These are phyloP conservation scores for Erebia aethiops DNA, from an alignment of 2,888 invertebrate genomes.

Conservation along the genomic window DNA sequence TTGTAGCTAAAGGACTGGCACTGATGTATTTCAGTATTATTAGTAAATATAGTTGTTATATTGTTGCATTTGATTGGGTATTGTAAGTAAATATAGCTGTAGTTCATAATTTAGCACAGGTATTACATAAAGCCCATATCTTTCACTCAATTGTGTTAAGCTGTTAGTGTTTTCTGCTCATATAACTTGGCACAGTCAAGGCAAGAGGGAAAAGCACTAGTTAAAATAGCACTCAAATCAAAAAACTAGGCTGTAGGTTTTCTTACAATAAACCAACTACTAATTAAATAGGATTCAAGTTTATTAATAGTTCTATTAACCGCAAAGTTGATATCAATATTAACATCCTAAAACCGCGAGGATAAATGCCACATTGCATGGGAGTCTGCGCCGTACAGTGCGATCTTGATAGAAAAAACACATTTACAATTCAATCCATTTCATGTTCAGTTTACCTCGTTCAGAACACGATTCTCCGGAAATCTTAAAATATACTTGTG, in stretches of 20 bases:
- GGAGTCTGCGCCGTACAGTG: neutral
- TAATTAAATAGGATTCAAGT: neutral
- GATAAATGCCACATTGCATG: slow-evolving; percentile 5
- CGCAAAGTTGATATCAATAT: neutral
- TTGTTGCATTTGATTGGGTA: too few relatives aligned
- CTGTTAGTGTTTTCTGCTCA: neutral
- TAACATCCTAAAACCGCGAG: neutral
- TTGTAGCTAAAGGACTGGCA: neutral
- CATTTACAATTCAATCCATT: slow-evolving; percentile 2
- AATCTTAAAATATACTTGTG: slow-evolving; percentile 38
- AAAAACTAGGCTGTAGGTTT: too few relatives aligned
- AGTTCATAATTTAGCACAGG: too few relatives aligned
- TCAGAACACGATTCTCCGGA: slow-evolving; percentile 12
- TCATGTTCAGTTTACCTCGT: slow-evolving; percentile 19
- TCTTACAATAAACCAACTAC: too few relatives aligned
- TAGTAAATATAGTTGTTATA: neutral
- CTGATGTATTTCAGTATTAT: neutral
- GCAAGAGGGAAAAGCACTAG: too few relatives aligned
- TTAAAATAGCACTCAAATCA: too few relatives aligned
- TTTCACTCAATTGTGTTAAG: neutral
- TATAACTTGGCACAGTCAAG: too few relatives aligned
- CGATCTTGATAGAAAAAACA: neutral
- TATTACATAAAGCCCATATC: neutral
- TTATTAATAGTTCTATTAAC: neutral
- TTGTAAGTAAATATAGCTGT: neutral